Evolutionary conservation across 2,113 vertebrate species (phyloP).

Genomic region (Ploceus nigricollis): DNA sequence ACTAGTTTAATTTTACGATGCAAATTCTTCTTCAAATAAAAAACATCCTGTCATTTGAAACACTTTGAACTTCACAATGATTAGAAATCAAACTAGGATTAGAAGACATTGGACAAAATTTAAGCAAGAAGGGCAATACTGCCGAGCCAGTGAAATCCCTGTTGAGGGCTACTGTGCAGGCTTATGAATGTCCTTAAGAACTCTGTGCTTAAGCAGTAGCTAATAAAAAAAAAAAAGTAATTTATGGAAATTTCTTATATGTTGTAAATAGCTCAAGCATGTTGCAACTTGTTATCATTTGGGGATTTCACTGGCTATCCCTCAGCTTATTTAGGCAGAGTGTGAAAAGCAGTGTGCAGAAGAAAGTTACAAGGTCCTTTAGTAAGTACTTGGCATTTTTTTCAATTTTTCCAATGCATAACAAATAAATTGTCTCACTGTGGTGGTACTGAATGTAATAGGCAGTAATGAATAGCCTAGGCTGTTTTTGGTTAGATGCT

Average conservation of each 20-base stretch:
- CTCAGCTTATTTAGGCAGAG: neutral
- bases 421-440: neutral
- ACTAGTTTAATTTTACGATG: neutral
- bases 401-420: neutral
- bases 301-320: neutral
- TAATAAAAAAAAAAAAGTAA: neutral
- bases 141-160: neutral
- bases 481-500: neutral
- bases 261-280: neutral
- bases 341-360: neutral
- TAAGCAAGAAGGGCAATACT: neutral
- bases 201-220: neutral
- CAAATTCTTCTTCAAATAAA: neutral
- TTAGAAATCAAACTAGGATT: neutral
- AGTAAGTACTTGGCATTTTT: neutral
- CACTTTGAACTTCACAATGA: neutral
- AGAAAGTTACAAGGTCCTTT: neutral
- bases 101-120: neutral
- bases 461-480: neutral
- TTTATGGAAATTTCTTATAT: slow-evolving; percentile 7
- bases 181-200: neutral
- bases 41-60: neutral
- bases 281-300: neutral
- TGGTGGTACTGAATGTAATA: neutral
- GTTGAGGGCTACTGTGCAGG: neutral